Evolutionary conservation across 2,797 vertebrate species (phyloP), one percentile per base, ranked within the genome.

Genomic region (Myiotriccus ornatus): DNA sequence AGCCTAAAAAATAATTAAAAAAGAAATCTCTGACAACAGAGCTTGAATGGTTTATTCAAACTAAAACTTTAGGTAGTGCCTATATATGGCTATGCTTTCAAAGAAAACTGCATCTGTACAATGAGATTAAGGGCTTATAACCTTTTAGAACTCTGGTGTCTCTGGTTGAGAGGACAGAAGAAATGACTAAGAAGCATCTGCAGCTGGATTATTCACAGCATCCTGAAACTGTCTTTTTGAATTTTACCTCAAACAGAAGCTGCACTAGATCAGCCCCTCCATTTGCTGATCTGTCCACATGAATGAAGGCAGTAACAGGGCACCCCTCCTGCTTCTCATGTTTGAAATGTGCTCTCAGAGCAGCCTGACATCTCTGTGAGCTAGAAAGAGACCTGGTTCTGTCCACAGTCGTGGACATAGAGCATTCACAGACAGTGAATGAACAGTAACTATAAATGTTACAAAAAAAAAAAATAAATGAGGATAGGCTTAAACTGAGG

Each of bases 131-230:
- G 41, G 30, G 17, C 14, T 90, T 88, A 39, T 9, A 84, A 62
- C 8, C 34, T 60, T 84, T 84, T 63, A 86, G 80, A 81, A 28
- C 39, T 75, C 53, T n/a, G 25, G 21, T 63, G 43, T n/a, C n/a
- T n/a, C n/a, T n/a, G n/a, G n/a, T 86, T 78, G 73, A 92, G 50
- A 76, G 86, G 65, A 63, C 79, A 89, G 65, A 91, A 76, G 65
- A 73, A 91, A 76, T 0, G 0, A 20, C 80, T 76, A 34, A 65
- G 78, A 88, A 74, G 24, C 55, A 84, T 55, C 76, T 84, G 46
- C 44, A 88, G 27, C 43, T 86, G 47, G 10, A 18, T 93, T 92
- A 59, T 74, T 87, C 5, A 3, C 49, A 87, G 46, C 43, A 76
- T 47, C 44, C 59, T 90, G 67, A 60, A 84, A 93, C 50, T 32